Percentiles rank a stretch among this genome's conserved stretches.
Conservation (phyloP, 2,888 invertebrate species). For the Acanthococcus lagerstroemiae region DNA sequence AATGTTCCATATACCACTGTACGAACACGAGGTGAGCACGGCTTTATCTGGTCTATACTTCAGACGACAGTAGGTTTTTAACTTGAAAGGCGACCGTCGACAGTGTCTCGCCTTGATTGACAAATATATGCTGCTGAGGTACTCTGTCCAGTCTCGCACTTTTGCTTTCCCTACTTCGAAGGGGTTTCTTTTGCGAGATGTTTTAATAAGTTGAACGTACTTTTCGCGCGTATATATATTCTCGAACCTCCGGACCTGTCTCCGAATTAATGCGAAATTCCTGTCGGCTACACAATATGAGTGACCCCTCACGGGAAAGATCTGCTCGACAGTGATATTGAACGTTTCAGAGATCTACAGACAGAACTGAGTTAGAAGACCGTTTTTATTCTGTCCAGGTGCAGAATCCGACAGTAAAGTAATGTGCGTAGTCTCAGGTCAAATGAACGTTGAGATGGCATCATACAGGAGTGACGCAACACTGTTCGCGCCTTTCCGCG, state of each 20-base stretch:
- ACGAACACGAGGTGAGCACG: neutral
- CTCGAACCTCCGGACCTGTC: neutral
- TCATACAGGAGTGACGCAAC: neutral
- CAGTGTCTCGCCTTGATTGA: too few species aligned
- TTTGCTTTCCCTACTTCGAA: too few species aligned
- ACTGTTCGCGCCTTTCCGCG: neutral
- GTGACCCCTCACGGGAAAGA: neutral
- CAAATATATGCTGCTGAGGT: neutral
- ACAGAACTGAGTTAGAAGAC: neutral
- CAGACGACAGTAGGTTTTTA: neutral
- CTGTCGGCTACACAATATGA: neutral
- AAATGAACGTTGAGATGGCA: neutral
- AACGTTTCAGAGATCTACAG: neutral
- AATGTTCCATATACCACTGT: too few species aligned
- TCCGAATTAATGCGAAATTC: neutral
- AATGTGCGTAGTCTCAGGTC: neutral
- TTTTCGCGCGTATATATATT: neutral
- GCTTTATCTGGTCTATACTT: neutral
- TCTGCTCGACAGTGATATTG: neutral
- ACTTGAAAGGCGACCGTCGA: neutral
- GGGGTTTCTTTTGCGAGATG: neutral
- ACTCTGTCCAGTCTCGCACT: neutral
- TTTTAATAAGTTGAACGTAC: neutral
- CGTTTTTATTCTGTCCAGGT: neutral
- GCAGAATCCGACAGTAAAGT: neutral